Conservation (phyloP, 2,797 vertebrate species). For the Dermochelys coriacea region DNA sequence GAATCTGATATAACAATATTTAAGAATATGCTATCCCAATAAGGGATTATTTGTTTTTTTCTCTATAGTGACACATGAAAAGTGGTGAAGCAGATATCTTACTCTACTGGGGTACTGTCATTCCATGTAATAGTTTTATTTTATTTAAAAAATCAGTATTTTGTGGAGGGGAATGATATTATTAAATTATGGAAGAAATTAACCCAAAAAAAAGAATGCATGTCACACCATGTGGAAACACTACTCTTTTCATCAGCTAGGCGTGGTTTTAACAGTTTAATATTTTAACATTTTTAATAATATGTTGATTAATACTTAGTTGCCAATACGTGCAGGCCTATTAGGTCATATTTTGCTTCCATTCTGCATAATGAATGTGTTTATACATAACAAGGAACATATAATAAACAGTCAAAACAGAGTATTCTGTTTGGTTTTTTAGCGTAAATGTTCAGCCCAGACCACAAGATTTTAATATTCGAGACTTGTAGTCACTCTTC, state of each 20-base stretch:
- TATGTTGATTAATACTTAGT: not conserved
- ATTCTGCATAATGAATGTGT: not conserved
- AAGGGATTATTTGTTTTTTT: not conserved
- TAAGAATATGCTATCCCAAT: not conserved
- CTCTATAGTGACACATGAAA: not conserved
- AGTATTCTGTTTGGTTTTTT: not conserved
- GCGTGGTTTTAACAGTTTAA: not conserved
- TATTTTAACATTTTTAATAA: not conserved
- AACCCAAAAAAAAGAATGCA: not conserved
- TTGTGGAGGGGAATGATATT: not conserved
- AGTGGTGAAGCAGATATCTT: not conserved
- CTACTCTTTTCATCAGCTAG: not conserved
- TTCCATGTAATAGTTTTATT: not conserved
- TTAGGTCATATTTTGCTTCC: not conserved
- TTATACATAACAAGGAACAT: too few species aligned
- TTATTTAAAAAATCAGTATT: not conserved
- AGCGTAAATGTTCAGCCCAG: not conserved
- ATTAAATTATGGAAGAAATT: not conserved
- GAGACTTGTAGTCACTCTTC: not conserved
- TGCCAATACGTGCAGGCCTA: not conserved
- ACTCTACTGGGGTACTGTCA: accelerated
- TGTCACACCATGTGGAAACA: not conserved
- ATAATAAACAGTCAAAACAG: not conserved
- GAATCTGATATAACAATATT: not conserved
- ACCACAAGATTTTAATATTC: not conserved